Evolutionary conservation across 2,113 vertebrate species (phyloP).

Genomic region (Peucedramus taeniatus): DNA sequence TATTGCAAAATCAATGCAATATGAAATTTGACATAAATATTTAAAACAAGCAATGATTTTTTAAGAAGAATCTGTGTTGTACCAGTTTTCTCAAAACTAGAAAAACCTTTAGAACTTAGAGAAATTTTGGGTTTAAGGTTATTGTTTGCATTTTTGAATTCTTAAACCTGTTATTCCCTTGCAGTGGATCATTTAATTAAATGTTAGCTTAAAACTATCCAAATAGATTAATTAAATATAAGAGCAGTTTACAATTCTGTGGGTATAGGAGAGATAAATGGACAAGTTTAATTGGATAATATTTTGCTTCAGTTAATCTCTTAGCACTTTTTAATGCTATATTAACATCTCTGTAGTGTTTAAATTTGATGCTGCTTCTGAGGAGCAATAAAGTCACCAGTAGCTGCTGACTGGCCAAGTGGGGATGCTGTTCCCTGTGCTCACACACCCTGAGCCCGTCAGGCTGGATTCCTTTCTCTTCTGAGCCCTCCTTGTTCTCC

Average conservation of each 20-base stretch:
- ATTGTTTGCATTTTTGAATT: not conserved
- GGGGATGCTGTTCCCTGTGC: not conserved
- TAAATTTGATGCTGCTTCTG: not conserved
- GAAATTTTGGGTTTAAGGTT: not conserved
- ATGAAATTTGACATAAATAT: not conserved
- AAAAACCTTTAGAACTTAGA: not conserved
- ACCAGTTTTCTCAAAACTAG: not conserved
- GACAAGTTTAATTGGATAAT: not conserved
- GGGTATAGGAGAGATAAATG: not conserved
- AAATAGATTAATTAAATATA: not conserved
- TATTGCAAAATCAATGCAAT: not conserved
- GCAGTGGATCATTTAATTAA: not conserved
- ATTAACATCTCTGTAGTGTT: not conserved
- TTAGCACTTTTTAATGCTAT: not conserved
- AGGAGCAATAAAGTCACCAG: not conserved
- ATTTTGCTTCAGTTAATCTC: not conserved
- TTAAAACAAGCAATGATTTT: not conserved
- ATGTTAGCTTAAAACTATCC: not conserved
- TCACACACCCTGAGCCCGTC: fast-evolving
- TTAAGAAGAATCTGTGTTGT: not conserved
- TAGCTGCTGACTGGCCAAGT: fast-evolving
- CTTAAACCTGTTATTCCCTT: not conserved
- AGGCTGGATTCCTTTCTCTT: not conserved
- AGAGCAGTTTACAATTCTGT: not conserved
- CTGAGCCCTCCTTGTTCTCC: not conserved